Evolutionary conservation across 2,888 invertebrate genomes (phyloP).

Genomic region (Ophioninae sp.): DNA sequence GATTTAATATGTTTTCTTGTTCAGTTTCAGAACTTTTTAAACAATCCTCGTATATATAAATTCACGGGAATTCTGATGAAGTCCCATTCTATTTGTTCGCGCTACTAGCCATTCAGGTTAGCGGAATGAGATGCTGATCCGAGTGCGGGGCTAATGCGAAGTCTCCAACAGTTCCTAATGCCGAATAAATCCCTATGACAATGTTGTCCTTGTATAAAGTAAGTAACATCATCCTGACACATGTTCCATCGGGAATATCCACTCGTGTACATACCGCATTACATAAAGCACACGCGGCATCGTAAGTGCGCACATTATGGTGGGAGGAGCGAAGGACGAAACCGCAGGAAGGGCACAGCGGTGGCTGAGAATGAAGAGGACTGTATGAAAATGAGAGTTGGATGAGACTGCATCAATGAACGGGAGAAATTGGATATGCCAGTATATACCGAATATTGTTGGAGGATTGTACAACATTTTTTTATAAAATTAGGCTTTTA

Average conservation of each 20-base stretch:
- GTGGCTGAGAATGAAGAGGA: constrained; percentile 26
- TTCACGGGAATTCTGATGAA: constrained; percentile 21
- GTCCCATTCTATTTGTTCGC: constrained; percentile 2
- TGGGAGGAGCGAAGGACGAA: constrained; percentile 14
- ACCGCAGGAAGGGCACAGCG: constrained; percentile 28
- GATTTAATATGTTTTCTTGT: no score
- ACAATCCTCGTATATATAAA: not conserved
- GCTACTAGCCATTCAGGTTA: not conserved
- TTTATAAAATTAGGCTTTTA: no score
- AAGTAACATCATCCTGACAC: constrained; percentile 21
- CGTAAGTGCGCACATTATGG: constrained; percentile 14
- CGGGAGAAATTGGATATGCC: not conserved
- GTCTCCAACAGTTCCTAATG: constrained; percentile 35
- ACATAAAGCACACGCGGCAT: not conserved
- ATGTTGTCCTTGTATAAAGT: constrained; percentile 48
- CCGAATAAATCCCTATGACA: constrained; percentile 21
- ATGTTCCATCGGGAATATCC: constrained; percentile 24
- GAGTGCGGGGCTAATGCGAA: constrained; percentile 39
- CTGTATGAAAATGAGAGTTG: constrained; percentile 34
- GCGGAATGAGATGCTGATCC: not conserved
- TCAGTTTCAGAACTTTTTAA: no score
- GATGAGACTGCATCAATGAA: constrained; percentile 34
- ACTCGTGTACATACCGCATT: not conserved
- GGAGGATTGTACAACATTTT: no score
- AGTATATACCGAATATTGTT: no score